These are phyloP conservation scores for Dicranocentrus wangi DNA, from an alignment of 2,888 invertebrate species.

Conservation along the genomic window DNA sequence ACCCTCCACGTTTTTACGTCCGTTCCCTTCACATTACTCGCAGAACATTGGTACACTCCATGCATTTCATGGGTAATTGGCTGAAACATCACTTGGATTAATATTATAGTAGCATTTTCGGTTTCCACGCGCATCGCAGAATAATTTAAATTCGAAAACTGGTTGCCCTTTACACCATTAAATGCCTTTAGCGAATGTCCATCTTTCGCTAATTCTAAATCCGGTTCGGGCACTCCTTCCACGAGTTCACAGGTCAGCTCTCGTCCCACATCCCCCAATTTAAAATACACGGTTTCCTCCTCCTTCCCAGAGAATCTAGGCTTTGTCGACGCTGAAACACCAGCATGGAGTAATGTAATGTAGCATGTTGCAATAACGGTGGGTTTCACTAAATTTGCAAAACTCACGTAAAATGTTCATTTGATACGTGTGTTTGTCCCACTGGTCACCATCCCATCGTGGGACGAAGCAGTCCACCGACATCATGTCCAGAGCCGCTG, in stretches of 20 bases:
- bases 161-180: too few relatives aligned
- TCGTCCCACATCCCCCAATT: background rate
- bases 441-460: conserved; percentile 11
- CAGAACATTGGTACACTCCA: conserved; percentile 15
- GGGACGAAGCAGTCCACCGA: conserved; percentile 35
- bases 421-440: conserved; percentile 3
- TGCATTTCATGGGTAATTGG: background rate
- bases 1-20: too few relatives aligned
- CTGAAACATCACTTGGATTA: background rate
- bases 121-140: background rate
- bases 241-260: background rate
- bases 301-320: background rate
- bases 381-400: too few relatives aligned
- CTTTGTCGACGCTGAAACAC: background rate
- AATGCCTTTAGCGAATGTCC: background rate
- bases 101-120: background rate
- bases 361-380: too few relatives aligned
- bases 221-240: background rate
- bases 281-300: background rate
- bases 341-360: too few relatives aligned
- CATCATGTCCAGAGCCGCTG: conserved; percentile 4
- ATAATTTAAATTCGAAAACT: background rate
- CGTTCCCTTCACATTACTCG: conserved; percentile 9
- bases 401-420: too few relatives aligned
- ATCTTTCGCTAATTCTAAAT: background rate